Base-by-base conservation (phyloP, 2,797 vertebrate genomes). In the Malacoctenus gilli region DNA sequence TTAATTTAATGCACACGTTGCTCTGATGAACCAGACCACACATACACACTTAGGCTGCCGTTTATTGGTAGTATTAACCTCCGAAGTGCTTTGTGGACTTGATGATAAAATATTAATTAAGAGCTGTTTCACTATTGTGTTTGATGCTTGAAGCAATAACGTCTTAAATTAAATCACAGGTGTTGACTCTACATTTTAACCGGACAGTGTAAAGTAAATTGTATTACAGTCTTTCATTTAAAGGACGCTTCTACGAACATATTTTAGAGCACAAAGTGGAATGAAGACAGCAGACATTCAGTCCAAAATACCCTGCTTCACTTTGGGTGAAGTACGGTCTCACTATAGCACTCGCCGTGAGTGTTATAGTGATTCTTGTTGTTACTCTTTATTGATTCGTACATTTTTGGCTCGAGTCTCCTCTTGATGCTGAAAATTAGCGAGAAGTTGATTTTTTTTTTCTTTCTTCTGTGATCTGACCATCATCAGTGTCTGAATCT, bases 21-120 rank as follows among this genome's bases (percentile, higher is more conserved):
- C 56, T 72, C 25, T 34, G 50, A 63, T 44, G 40, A 46, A 68
- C 61, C 39, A 35, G 63, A 71, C 68, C 64, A 55, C 65, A 72
- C 57, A 49, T 25, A 28, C 25, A 42, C 34, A 8, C 20, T 22
- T 42, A n/a, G n/a, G n/a, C n/a, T n/a, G n/a, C n/a, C n/a, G n/a
- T n/a, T n/a, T n/a, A n/a, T n/a, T n/a, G n/a, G n/a, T n/a, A n/a
- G n/a, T n/a, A n/a, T n/a, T n/a, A n/a, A n/a, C n/a, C n/a, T n/a
- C n/a, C n/a, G n/a, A n/a, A n/a, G n/a, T n/a, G n/a, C n/a, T 42
- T 22, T 32, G 25, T 21, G 12, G 34, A 1, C 8, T 3, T 49
- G 40, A 66, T 42, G 39, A 14, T n/a, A n/a, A n/a, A n/a, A n/a
- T n/a, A n/a, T n/a, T n/a, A n/a, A n/a, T n/a, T n/a, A n/a, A n/a